These are phyloP conservation scores for Drosophila santomea DNA, from an alignment of 1,140 invertebrate genomes.

Conservation along the genomic window DNA sequence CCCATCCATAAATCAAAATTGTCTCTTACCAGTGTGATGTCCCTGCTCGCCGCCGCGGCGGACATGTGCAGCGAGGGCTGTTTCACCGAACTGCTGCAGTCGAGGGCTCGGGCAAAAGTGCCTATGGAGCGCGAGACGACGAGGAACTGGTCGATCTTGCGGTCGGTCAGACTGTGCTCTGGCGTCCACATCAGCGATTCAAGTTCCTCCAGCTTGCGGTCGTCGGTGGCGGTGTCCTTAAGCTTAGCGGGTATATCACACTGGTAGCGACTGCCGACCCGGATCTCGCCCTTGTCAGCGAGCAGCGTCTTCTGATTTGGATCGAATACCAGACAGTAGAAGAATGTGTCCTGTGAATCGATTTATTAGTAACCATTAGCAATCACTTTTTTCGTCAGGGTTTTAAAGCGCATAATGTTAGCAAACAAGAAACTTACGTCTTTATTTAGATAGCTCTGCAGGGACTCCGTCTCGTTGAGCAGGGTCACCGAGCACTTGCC, in stretches of 20 bases:
- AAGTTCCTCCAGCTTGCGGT: slow-evolving; percentile 90
- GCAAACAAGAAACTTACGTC: slow-evolving; percentile 89
- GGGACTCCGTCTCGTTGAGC: slow-evolving; percentile 98
- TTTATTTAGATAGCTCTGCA: slow-evolving; percentile 97
- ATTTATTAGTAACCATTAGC: slow-evolving; percentile 35
- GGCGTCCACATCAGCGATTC: slow-evolving; percentile 98
- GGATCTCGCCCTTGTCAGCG: slow-evolving; percentile 98
- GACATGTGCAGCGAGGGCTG: slow-evolving; percentile 99
- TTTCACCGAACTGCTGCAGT: slow-evolving; percentile 98
- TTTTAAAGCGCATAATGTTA: too few relatives aligned
- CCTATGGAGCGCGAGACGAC: slow-evolving; percentile 99
- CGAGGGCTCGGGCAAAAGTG: slow-evolving; percentile 98
- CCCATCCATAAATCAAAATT: neutral
- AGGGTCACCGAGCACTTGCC: slow-evolving; percentile 99
- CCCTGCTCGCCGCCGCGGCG: slow-evolving; percentile 98
- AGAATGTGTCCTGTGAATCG: slow-evolving; percentile 96
- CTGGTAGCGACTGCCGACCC: slow-evolving; percentile 97
- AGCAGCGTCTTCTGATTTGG: slow-evolving; percentile 98
- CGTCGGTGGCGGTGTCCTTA: slow-evolving; percentile 91
- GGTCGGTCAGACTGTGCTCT: slow-evolving; percentile 94
- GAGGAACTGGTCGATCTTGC: slow-evolving; percentile 99
- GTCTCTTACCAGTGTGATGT: slow-evolving; percentile 95
- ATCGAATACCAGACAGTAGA: slow-evolving; percentile 99
- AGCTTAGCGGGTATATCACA: slow-evolving; percentile 93
- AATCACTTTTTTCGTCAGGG: neutral